Conservation (phyloP, 2,113 vertebrate genomes). For the Myiozetetes cayanensis region DNA sequence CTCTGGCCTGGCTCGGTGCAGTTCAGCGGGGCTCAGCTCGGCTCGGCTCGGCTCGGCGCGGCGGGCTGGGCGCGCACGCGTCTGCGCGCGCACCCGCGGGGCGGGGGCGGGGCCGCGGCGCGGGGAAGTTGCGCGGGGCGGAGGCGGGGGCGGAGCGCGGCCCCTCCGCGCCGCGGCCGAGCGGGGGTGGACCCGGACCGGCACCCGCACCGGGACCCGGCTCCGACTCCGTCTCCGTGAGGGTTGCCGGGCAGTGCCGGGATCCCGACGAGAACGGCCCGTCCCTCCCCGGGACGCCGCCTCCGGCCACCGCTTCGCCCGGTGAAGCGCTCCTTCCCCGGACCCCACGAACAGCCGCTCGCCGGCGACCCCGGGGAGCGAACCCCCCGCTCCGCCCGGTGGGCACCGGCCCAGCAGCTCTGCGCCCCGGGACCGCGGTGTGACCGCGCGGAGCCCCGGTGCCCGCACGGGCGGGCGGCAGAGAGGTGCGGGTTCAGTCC, state of each 20-base stretch:
- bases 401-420: neutral
- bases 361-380: neutral
- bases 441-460: neutral
- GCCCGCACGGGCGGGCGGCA: neutral
- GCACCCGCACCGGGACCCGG: neutral
- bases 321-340: neutral
- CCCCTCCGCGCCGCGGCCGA: neutral
- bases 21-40: too few species aligned
- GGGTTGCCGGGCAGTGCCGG: neutral
- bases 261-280: neutral
- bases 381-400: neutral
- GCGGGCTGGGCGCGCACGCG: too few species aligned
- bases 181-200: neutral
- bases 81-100: too few species aligned
- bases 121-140: too few species aligned
- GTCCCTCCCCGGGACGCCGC: neutral
- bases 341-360: neutral
- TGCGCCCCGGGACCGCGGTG: neutral
- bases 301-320: neutral
- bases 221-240: neutral
- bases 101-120: too few species aligned
- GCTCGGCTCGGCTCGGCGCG: too few species aligned
- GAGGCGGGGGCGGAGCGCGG: constrained; percentile 25
- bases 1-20: too few species aligned
- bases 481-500: neutral